A percentile compares a stretch with the other conserved stretches of the same genome.
These are phyloP conservation scores for Halictus rubicundus DNA, from an alignment of 1,140 invertebrate species.

Conservation along the genomic window DNA sequence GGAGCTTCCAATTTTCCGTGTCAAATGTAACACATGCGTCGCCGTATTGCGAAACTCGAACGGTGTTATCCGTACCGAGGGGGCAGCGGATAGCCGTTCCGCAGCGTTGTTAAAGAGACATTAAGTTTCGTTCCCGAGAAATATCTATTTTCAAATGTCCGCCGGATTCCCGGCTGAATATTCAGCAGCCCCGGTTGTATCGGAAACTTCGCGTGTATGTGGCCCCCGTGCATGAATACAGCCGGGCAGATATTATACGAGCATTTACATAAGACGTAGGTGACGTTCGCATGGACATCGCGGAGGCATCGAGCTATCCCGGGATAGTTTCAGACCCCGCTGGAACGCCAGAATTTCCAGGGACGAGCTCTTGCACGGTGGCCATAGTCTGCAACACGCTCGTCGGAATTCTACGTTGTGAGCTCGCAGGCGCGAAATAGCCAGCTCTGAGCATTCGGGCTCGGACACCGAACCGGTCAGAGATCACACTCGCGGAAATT, in stretches of 20 bases:
- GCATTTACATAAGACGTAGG: constrained; percentile 40
- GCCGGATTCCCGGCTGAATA: constrained; percentile 24
- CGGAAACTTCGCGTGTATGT: constrained; percentile 3
- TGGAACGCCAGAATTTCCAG: constrained; percentile 25
- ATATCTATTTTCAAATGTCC: constrained; percentile 33
- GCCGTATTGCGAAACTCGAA: neutral
- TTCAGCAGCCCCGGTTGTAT: constrained; percentile 16
- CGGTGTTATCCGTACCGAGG: neutral
- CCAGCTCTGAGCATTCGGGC: neutral
- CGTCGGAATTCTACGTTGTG: constrained; percentile 8
- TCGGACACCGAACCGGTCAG: constrained; percentile 2
- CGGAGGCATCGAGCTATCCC: constrained; percentile 10
- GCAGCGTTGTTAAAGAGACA: constrained; percentile 8
- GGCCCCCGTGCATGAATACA: constrained; percentile 23
- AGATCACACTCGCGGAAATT: constrained; percentile 10
- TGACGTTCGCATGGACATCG: constrained; percentile 37
- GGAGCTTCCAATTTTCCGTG: neutral
- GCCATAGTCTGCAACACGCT: neutral
- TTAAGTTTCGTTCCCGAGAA: constrained; percentile 21
- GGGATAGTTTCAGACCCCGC: neutral
- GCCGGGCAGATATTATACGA: constrained; percentile 32
- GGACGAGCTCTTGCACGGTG: neutral
- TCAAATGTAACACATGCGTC: neutral
- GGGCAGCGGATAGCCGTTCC: neutral
- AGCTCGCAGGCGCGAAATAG: constrained; percentile 15